phyloP scores from a whole-genome alignment of 2,888 invertebrate genomes.

The Deilephila porcellus region DNA sequence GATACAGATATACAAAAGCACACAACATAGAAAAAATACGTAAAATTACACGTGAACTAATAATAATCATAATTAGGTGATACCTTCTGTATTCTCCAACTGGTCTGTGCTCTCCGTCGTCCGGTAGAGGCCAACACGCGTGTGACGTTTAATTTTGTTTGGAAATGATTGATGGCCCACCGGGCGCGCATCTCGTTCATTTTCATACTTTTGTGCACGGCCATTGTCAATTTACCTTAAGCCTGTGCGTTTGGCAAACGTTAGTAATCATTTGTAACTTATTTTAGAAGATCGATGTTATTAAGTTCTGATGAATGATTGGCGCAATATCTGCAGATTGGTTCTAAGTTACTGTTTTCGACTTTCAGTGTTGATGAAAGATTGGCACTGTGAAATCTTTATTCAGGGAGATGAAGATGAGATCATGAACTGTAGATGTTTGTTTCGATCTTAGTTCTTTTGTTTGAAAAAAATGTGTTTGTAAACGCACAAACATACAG shows the following conservation, averaged over 20 bases:
- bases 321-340: too few relatives aligned
- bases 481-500: too few relatives aligned
- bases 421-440: too few relatives aligned
- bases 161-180: slow-evolving; percentile 76
- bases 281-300: neutral
- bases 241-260: slow-evolving; percentile 24
- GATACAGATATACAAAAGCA: neutral
- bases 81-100: slow-evolving; percentile 46
- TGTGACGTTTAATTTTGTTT: slow-evolving; percentile 83
- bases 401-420: too few relatives aligned
- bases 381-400: too few relatives aligned
- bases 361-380: too few relatives aligned
- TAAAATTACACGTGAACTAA: too few relatives aligned
- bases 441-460: too few relatives aligned
- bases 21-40: neutral
- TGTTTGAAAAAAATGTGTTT: too few relatives aligned
- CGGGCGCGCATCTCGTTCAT: slow-evolving; percentile 60
- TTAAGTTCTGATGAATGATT: neutral
- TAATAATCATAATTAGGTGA: neutral
- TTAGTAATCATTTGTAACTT: slow-evolving; percentile 5
- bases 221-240: slow-evolving; percentile 28
- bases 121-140: slow-evolving; percentile 69
- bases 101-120: slow-evolving; percentile 60
- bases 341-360: too few relatives aligned
- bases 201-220: slow-evolving; percentile 63